Conservation (phyloP, 2,113 vertebrate species). For the Hippocampus mohnikei region DNA sequence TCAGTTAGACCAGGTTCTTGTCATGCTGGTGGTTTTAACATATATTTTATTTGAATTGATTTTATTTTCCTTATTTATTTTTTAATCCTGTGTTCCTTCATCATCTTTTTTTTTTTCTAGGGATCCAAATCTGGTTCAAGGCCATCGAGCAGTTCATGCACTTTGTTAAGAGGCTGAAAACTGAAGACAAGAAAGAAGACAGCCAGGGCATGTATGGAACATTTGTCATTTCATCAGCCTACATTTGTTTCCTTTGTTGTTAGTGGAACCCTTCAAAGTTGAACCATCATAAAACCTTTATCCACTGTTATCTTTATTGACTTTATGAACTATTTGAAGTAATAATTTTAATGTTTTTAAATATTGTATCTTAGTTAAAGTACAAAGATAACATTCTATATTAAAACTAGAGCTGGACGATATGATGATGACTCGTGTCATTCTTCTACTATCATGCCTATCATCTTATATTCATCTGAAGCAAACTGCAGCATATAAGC, state of each 20-base stretch:
- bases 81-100: background rate
- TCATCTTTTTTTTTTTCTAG: constrained; percentile 53
- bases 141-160: constrained; percentile 84
- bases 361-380: too few species aligned
- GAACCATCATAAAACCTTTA: background rate
- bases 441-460: too few species aligned
- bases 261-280: background rate
- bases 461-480: too few species aligned
- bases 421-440: too few species aligned
- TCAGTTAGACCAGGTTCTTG: constrained; percentile 4
- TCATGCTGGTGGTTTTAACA: background rate
- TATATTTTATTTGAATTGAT: background rate
- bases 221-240: background rate
- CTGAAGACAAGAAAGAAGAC: constrained; percentile 81
- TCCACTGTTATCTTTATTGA: too few species aligned
- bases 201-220: constrained; percentile 78
- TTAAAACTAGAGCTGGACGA: background rate
- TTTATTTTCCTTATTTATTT: background rate
- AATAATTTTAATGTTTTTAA: too few species aligned
- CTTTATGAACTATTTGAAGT: too few species aligned
- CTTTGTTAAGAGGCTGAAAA: constrained; percentile 90
- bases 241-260: background rate
- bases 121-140: constrained; percentile 76
- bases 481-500: too few species aligned
- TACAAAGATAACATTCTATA: background rate